Evolutionary conservation across 2,797 vertebrate genomes (phyloP).

Genomic region (Sus cebifrons): DNA sequence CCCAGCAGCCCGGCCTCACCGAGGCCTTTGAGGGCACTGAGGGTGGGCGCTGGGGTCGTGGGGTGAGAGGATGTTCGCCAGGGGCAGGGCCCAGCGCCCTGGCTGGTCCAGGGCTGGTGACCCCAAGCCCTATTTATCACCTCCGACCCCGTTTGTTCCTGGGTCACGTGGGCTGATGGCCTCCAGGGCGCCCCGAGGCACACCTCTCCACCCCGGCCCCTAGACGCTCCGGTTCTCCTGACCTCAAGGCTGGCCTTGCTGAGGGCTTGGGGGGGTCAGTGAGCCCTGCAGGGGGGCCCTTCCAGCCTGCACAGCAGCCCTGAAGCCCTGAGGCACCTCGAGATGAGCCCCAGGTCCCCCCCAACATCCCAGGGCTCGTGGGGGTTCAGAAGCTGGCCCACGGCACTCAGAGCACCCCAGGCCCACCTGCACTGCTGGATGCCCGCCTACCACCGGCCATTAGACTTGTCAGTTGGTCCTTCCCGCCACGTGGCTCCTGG

Average conservation of each 20-base stretch:
- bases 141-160: not conserved
- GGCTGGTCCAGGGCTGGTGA: not conserved
- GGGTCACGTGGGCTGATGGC: not conserved
- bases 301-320: not conserved
- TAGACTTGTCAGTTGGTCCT: accelerated
- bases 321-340: not conserved
- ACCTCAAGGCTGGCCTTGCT: not conserved
- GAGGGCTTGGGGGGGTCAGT: not conserved
- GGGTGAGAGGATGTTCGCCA: too few species aligned
- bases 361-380: not conserved
- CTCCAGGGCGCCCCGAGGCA: not conserved
- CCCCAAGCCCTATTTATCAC: not conserved
- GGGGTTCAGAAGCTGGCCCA: not conserved
- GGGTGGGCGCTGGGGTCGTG: too few species aligned
- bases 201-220: not conserved
- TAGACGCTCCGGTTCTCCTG: not conserved
- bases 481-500: not conserved
- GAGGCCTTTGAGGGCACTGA: not conserved
- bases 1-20: not conserved
- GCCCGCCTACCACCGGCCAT: not conserved
- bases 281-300: not conserved
- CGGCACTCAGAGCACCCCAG: not conserved
- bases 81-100: not conserved
- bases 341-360: too few species aligned
- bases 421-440: accelerated